Evolutionary conservation across 2,113 vertebrate genomes (phyloP), one percentile per base, ranked within the genome.

Genomic region (Argyrosomus japonicus): DNA sequence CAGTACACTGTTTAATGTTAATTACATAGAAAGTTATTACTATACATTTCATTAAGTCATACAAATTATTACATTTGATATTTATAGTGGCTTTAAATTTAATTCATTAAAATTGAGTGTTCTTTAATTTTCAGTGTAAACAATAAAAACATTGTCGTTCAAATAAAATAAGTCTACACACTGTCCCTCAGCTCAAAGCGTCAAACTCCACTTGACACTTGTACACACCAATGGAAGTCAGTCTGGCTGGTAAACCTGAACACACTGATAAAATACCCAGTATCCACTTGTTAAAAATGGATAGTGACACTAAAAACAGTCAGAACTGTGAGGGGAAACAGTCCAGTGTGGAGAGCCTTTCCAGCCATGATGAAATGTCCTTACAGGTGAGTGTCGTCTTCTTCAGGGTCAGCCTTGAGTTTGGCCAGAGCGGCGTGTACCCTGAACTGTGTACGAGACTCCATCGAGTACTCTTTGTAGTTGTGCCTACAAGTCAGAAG

Each of bases 401-500:
- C 96, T 6, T 95, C 95, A 0, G 92, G 90, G 77, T 94, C 92
- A 0, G 95, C 94, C 77, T 96, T 96, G 13, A 97, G 93, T 88
- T 96, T 96, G 72, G 95, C 94, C 54, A 97, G 93, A 36, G 95
- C 95, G 0, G 96, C 95, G 18, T 97, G 96, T 13, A 97, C 88
- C 77, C 96, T 92, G 92, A 96, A 97, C 75, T 96, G 94, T 0
- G 96, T 96, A 2, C 96, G 94, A 2, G 96, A 96, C 77, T 97
- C 96, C 96, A 97, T 97, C 0, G 96, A 96, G 87, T 96, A 97
- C 14, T 96, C 95, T 87, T 96, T 97, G 93, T 96, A 97, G 91
- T 94, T 95, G 54, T 94, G 93, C 72, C 96, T 96, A 62, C 13
- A 47, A 74, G 29, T 19, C 9, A 58, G 69, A 81, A 48, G 45